These are phyloP conservation scores for Xerus rutilus DNA, from an alignment of 2,797 vertebrate genomes.

Conservation along the genomic window DNA sequence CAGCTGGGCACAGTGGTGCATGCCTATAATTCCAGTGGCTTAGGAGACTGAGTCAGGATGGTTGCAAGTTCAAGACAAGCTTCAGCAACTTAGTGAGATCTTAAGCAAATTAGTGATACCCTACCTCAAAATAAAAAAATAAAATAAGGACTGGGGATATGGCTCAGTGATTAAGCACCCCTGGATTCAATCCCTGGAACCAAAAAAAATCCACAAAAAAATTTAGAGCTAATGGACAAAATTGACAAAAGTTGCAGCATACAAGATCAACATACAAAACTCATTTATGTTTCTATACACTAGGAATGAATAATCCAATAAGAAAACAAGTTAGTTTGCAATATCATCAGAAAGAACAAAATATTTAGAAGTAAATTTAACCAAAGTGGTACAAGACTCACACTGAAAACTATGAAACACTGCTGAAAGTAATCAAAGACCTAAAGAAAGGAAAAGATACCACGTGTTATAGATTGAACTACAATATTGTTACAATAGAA, in stretches of 20 bases:
- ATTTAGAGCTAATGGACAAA: neutral
- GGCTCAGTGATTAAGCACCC: no score
- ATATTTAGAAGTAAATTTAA: neutral
- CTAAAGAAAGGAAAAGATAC: constrained; percentile 19
- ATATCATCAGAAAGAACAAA: neutral
- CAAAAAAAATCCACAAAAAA: neutral
- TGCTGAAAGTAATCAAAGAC: neutral
- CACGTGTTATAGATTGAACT: neutral
- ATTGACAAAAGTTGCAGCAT: neutral
- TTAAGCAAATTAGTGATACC: no score
- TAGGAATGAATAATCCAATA: neutral
- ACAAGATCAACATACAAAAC: neutral
- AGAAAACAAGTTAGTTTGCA: constrained; percentile 10
- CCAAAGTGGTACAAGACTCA: neutral
- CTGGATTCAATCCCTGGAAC: no score
- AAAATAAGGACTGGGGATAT: no score
- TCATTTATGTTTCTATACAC: neutral
- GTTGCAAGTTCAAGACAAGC: no score
- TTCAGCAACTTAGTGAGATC: no score
- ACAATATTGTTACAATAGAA: constrained; percentile 23
- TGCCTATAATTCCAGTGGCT: no score
- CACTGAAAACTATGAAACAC: neutral
- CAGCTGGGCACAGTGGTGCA: neutral
- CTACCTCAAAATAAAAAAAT: no score
- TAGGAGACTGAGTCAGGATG: no score